Conservation (phyloP, 2,888 invertebrate genomes). For the Hemithea aestivaria region DNA sequence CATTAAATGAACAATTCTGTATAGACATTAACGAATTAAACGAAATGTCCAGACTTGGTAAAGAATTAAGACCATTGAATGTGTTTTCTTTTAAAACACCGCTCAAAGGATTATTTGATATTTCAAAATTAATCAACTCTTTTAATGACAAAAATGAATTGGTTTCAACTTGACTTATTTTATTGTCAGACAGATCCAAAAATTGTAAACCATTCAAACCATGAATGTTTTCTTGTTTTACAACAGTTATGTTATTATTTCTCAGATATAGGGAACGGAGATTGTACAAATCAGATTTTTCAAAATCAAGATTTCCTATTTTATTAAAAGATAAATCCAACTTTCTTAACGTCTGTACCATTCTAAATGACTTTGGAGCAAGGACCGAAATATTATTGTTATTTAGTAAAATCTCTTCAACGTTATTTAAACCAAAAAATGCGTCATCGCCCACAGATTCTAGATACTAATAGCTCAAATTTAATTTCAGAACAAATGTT, state of each 20-base stretch:
- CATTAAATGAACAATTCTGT: constrained; percentile 49
- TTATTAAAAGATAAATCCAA: constrained; percentile 54
- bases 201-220: constrained; percentile 37
- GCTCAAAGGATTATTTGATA: constrained; percentile 49
- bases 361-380: constrained; percentile 40
- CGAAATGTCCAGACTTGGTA: constrained; percentile 54
- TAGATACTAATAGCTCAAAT: constrained; percentile 46
- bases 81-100: constrained; percentile 41
- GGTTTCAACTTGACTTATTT: constrained; percentile 41
- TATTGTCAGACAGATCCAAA: constrained; percentile 55
- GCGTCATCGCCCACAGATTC: constrained; percentile 46
- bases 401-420: constrained; percentile 41
- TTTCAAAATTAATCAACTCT: constrained; percentile 43
- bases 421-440: constrained; percentile 41
- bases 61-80: constrained; percentile 45
- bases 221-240: constrained; percentile 40
- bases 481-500: constrained; percentile 32
- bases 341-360: constrained; percentile 31
- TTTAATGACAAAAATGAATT: constrained; percentile 43
- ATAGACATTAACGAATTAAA: constrained; percentile 38
- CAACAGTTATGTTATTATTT: constrained; percentile 43
- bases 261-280: constrained; percentile 39
- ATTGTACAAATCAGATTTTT: constrained; percentile 40
- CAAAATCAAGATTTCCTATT: constrained; percentile 45
- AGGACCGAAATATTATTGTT: constrained; percentile 45